These are phyloP conservation scores for Lagocephalus sceleratus DNA, from an alignment of 2,797 vertebrate species.

Conservation along the genomic window DNA sequence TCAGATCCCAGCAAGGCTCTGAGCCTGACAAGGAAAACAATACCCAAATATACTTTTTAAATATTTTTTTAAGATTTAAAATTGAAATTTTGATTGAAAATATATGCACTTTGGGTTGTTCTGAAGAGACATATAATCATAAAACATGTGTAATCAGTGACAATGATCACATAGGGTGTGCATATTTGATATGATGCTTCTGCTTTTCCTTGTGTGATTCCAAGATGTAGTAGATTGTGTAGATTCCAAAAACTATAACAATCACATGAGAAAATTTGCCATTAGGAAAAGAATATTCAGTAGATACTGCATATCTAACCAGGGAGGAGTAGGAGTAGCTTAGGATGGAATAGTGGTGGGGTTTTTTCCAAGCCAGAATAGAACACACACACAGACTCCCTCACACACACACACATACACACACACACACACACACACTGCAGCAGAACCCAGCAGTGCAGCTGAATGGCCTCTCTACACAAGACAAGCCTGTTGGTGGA, in stretches of 20 bases:
- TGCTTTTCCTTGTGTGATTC: no score
- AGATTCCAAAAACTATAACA: no score
- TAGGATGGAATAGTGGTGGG: conserved; percentile 27
- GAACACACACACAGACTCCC: conserved; percentile 22
- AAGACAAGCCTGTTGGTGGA: conserved; percentile 51
- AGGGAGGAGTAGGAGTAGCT: conserved; percentile 22
- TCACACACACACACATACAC: conserved; percentile 16
- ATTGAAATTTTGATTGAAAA: no score
- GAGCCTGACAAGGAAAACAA: conserved; percentile 50
- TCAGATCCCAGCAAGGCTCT: conserved; percentile 35
- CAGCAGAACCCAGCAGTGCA: conserved; percentile 51
- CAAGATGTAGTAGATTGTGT: no score
- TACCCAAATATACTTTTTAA: not conserved
- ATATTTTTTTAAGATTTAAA: no score
- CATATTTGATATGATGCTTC: no score
- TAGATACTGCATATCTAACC: conserved; percentile 8
- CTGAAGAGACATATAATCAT: no score
- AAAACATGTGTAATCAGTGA: no score
- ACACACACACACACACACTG: conserved; percentile 21
- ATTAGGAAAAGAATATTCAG: conserved; percentile 28
- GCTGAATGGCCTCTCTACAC: conserved; percentile 59
- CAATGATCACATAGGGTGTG: no score
- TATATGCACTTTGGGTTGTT: no score
- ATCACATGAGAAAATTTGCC: no score
- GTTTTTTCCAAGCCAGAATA: conserved; percentile 31